phyloP scores from a whole-genome alignment of 1,140 invertebrate species.

The Semibalanus balanoides region DNA sequence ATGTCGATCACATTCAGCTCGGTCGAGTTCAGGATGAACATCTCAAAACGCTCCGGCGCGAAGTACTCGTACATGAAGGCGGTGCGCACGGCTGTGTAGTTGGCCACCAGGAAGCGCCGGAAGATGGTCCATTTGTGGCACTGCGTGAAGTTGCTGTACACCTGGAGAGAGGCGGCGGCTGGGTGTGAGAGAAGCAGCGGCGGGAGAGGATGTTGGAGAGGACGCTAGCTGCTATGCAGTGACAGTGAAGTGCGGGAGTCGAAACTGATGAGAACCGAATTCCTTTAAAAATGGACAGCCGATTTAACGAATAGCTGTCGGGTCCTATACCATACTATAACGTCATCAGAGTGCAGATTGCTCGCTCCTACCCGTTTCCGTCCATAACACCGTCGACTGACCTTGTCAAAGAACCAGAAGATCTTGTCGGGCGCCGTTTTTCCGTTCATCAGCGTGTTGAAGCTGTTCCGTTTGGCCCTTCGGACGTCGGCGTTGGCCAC shows the following conservation, averaged over 20 bases:
- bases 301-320: no score
- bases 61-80: slow-evolving; percentile 42
- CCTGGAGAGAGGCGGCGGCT: neutral
- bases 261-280: no score
- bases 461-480: slow-evolving; percentile 11
- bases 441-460: slow-evolving; percentile 27
- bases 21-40: slow-evolving; percentile 39
- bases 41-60: slow-evolving; percentile 42
- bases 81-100: slow-evolving; percentile 37
- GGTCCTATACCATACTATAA: no score
- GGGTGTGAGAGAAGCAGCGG: neutral
- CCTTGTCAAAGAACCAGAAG: slow-evolving; percentile 30
- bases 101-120: slow-evolving; percentile 43
- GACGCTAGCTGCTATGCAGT: no score
- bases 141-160: slow-evolving; percentile 9
- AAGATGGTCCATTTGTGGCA: slow-evolving; percentile 35
- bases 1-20: slow-evolving; percentile 41
- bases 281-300: no score
- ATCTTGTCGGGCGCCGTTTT: slow-evolving; percentile 25
- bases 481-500: slow-evolving; percentile 33
- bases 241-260: no score
- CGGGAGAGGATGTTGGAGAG: no score
- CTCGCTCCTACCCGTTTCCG: no score
- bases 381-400: slow-evolving; percentile 12
- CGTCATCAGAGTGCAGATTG: no score